phyloP scores from a whole-genome alignment of 2,888 invertebrate species.

The Leptogaster cylindrica region DNA sequence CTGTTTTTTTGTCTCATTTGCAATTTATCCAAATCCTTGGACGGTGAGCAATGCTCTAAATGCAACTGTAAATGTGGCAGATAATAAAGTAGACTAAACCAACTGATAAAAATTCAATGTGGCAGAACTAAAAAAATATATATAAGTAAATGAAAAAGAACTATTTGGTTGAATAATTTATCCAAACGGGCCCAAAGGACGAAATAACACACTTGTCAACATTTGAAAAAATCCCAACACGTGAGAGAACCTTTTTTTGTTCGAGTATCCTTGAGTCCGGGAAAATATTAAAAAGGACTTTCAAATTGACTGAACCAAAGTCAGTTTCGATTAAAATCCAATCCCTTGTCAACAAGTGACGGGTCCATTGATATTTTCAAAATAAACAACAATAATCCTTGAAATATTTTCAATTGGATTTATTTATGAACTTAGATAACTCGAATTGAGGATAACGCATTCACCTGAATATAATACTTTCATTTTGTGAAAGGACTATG shows the following conservation, averaged over 20 bases:
- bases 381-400: conserved; percentile 1
- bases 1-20: no score
- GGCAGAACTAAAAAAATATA: background rate
- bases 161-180: background rate
- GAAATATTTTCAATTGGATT: background rate
- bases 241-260: background rate
- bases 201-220: background rate
- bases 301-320: background rate
- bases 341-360: conserved; percentile 9
- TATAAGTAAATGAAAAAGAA: no score
- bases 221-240: no score
- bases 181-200: background rate
- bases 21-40: no score
- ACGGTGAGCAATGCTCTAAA: no score
- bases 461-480: background rate
- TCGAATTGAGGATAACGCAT: background rate
- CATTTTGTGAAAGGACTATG: background rate
- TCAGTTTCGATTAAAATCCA: conserved; percentile 4
- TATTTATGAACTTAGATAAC: background rate
- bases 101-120: background rate
- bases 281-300: background rate
- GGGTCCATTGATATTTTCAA: conserved; percentile 1
- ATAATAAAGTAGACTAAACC: background rate
- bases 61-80: background rate
- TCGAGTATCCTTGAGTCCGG: background rate